These are phyloP conservation scores for Halocynthia aurantium DNA, from an alignment of 23 tunicate genomes.

Conservation along the genomic window DNA sequence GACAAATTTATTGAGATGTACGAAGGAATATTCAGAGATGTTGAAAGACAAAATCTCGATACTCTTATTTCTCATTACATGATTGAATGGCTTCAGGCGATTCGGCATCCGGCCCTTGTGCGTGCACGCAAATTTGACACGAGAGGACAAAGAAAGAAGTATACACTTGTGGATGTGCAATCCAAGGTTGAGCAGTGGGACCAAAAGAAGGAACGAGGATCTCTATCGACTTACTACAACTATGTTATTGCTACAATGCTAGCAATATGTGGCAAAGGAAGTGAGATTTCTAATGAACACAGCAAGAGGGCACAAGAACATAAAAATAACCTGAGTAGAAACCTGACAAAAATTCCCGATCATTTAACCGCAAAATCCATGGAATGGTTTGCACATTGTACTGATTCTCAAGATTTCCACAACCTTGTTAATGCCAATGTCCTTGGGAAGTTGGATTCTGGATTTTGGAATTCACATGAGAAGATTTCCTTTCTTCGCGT, in stretches of 20 bases:
- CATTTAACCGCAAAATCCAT: background rate
- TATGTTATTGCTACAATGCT: conserved; percentile 3
- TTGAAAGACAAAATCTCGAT: background rate
- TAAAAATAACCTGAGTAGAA: background rate
- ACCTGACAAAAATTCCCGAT: background rate
- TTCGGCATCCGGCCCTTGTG: background rate
- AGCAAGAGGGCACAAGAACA: background rate
- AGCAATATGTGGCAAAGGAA: background rate
- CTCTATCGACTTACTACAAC: conserved; percentile 1
- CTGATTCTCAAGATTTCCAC: background rate
- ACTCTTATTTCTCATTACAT: conserved; percentile 2
- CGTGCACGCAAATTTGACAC: too few relatives aligned
- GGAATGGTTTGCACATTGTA: conserved; percentile 10
- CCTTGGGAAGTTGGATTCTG: conserved; percentile 15
- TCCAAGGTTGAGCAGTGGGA: conserved; percentile 8
- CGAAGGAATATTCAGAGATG: conserved; percentile 1
- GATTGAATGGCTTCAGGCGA: conserved; percentile 17
- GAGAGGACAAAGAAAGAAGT: too few relatives aligned
- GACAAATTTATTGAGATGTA: background rate
- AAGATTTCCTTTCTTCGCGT: conserved; percentile 2
- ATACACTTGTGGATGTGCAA: background rate
- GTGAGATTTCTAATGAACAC: background rate
- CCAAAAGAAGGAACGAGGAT: conserved; percentile 1
- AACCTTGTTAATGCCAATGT: background rate
- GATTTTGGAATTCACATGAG: conserved; percentile 3